phyloP scores from a whole-genome alignment of 1,140 invertebrate genomes.

The Drosophila ironensis region DNA sequence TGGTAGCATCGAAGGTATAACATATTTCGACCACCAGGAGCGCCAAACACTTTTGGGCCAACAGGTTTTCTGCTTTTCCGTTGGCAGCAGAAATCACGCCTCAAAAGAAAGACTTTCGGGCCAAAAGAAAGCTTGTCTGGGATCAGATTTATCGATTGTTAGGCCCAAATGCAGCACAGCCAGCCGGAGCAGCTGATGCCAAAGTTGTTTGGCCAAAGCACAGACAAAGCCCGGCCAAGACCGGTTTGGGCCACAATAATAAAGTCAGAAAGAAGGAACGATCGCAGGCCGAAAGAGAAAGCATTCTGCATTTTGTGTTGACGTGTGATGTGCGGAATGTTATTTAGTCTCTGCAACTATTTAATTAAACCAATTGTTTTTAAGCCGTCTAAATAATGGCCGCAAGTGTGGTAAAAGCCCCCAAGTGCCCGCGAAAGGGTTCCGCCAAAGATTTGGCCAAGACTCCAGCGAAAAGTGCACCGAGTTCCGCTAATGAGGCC shows the following conservation, averaged over 20 bases:
- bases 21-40: too few species aligned
- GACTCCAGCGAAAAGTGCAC: not conserved
- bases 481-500: conserved; percentile 5
- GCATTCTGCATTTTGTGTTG: conserved; percentile 60
- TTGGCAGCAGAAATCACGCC: not conserved
- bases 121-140: not conserved
- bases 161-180: not conserved
- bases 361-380: not conserved
- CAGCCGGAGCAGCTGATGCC: not conserved
- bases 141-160: conserved; percentile 36
- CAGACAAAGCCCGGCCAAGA: conserved; percentile 33
- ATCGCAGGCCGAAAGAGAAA: conserved; percentile 58
- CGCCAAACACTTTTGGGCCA: too few species aligned
- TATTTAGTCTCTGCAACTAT: too few species aligned
- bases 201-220: conserved; percentile 24
- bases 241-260: conserved; percentile 48
- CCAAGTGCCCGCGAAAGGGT: conserved; percentile 31
- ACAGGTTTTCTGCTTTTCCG: too few species aligned
- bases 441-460: conserved; percentile 26
- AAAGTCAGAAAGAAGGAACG: conserved; percentile 38
- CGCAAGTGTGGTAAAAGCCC: conserved; percentile 54
- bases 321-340: too few species aligned
- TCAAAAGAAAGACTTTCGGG: too few species aligned
- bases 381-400: conserved; percentile 24
- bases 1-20: too few species aligned